A percentile compares a stretch with the other conserved stretches of the same genome.
phyloP scores from a whole-genome alignment of 2,113 vertebrate species.

The Pholis gunnellus region DNA sequence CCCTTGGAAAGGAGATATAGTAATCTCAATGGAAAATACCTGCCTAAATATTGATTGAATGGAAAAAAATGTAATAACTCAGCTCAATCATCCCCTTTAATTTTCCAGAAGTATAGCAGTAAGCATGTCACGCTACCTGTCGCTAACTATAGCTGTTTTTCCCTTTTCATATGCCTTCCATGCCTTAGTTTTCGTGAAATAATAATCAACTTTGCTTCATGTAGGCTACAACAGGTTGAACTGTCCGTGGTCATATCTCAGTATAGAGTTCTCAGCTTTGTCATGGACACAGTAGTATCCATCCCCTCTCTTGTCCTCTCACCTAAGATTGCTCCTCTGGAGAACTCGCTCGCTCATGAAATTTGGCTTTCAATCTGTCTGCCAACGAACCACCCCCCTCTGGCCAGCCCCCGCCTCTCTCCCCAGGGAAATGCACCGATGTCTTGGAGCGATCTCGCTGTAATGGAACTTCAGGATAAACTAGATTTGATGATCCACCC shows the following conservation, averaged over 20 bases:
- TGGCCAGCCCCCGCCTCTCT: background rate
- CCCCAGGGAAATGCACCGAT: conserved; percentile 57
- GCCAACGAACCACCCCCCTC: conserved; percentile 23
- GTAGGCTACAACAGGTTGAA: background rate
- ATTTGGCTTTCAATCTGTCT: conserved; percentile 59
- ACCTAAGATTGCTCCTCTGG: conserved; percentile 45
- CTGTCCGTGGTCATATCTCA: background rate
- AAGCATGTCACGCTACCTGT: conserved; percentile 22
- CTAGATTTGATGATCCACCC: conserved; percentile 70
- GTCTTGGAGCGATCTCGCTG: conserved; percentile 58
- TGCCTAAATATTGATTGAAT: background rate
- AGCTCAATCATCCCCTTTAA: conserved; percentile 34
- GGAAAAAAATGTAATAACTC: background rate
- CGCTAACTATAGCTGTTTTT: background rate
- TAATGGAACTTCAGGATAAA: conserved; percentile 75
- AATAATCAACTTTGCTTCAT: background rate
- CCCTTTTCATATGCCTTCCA: background rate
- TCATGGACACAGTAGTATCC: conserved; percentile 37
- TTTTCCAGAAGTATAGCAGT: conserved; percentile 30
- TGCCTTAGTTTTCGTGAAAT: background rate
- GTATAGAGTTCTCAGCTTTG: background rate
- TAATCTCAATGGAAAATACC: background rate
- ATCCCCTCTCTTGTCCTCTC: conserved; percentile 6
- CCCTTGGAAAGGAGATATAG: background rate
- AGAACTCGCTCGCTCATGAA: conserved; percentile 41